Evolutionary conservation across 2,888 invertebrate genomes (phyloP), one percentile per base, ranked within the genome.

Genomic region (Dicyrtoma fusca): DNA sequence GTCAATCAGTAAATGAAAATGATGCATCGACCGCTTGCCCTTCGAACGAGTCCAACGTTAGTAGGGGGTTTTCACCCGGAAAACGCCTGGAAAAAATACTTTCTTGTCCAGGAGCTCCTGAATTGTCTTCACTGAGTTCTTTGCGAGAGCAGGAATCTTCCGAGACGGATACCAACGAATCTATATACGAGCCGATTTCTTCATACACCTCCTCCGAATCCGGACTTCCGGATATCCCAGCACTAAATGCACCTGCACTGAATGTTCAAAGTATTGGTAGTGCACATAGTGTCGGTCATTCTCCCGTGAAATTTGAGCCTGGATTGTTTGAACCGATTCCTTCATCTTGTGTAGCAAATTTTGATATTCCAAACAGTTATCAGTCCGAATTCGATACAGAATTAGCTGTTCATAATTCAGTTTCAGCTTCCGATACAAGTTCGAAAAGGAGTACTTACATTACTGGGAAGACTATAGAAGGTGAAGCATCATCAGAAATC

Each of bases 121-220:
- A 53, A 21, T 19, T 53, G 14, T 11, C n/a, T 59, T 11, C 25
- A 26, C 23, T 25, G 19, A 21, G 53, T 17, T 21, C 17, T 59
- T 26, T 34, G 8, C 34, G 34, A 34, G 34, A 34, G 34, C 34
- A 34, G 8, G 34, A 34, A 34, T 8, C 59, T 26, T 59, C 25
- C n/a, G 34, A 34, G 25, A 26, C 59, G n/a, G 26, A 63, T 4
- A 13, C 47, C 2, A 25, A 34, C 17, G 76, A 76, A 8, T 57
- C 72, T 5, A 69, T 71, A 25, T 79, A 79, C 61, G 79, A 79
- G 55, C 66, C 76, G 1, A 71, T 79, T 14, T 75, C 79, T 25
- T 75, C 74, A 0, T 76, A 75, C 53, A 74, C 75, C 0, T 73
- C 75, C 14, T 55, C 69, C 21, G 65, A 72, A 21, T 71, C 74